A percentile compares a stretch with the other conserved stretches of the same genome.
These are phyloP conservation scores for Musca vetustissima DNA, from an alignment of 1,140 invertebrate species.

Conservation along the genomic window DNA sequence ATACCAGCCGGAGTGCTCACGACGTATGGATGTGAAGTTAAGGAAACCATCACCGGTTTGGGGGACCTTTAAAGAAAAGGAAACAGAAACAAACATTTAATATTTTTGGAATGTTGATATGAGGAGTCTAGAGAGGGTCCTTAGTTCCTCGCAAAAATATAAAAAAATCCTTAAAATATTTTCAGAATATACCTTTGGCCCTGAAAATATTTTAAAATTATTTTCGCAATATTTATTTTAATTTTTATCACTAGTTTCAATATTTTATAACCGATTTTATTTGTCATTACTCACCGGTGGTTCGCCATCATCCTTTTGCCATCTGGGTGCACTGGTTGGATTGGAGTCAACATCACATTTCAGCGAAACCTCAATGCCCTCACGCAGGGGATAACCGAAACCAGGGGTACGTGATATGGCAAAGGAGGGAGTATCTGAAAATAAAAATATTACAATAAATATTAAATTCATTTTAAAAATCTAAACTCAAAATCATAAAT, in stretches of 20 bases:
- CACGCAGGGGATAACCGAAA: constrained; percentile 81
- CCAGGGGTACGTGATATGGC: constrained; percentile 85
- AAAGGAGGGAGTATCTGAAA: constrained; percentile 83
- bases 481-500: too few relatives aligned
- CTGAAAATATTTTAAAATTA: too few relatives aligned
- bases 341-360: constrained; percentile 91
- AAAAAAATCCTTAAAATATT: too few relatives aligned
- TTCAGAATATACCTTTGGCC: too few relatives aligned
- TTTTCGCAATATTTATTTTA: too few relatives aligned
- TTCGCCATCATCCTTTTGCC: constrained; percentile 71
- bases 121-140: too few relatives aligned
- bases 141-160: too few relatives aligned
- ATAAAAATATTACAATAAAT: not conserved
- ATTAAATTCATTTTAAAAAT: too few relatives aligned
- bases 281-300: constrained; percentile 61
- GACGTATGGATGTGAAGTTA: constrained; percentile 76
- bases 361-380: constrained; percentile 81
- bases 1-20: constrained; percentile 84
- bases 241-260: too few relatives aligned
- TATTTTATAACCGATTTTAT: too few relatives aligned
- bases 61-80: constrained; percentile 57
- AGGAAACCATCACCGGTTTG: constrained; percentile 75
- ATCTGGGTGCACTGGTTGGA: constrained; percentile 80
- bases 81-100: not conserved
- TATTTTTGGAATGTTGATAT: too few relatives aligned